phyloP scores from a whole-genome alignment of 2,888 invertebrate species.

The Morpho achilles region DNA sequence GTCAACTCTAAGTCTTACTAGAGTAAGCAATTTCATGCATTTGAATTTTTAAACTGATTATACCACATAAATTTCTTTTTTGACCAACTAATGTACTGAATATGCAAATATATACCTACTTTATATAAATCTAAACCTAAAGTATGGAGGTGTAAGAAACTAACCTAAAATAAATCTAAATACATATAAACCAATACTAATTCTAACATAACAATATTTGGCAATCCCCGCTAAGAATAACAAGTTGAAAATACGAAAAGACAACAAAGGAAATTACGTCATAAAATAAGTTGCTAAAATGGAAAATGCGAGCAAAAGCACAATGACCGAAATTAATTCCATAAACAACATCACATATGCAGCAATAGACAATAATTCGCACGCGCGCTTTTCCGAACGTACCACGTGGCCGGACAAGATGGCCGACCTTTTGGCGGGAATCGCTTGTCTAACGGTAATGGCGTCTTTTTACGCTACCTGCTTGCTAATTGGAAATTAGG shows the following conservation, averaged over 20 bases:
- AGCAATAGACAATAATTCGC: conserved; percentile 73
- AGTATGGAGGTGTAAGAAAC: too few relatives aligned
- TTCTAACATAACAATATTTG: not conserved
- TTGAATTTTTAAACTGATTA: too few relatives aligned
- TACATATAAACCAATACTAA: not conserved
- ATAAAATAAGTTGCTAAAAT: conserved; percentile 37
- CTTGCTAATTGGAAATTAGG: conserved; percentile 76
- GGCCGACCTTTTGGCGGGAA: conserved; percentile 69
- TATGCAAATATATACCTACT: too few relatives aligned
- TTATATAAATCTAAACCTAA: too few relatives aligned
- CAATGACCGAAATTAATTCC: conserved; percentile 72
- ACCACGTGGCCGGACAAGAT: conserved; percentile 50
- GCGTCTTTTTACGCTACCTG: conserved; percentile 77
- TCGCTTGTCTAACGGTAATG: conserved; percentile 60
- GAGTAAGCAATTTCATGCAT: too few relatives aligned
- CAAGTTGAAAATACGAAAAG: conserved; percentile 21
- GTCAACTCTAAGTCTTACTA: too few relatives aligned
- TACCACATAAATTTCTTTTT: too few relatives aligned
- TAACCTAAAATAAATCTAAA: not conserved
- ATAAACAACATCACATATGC: conserved; percentile 77
- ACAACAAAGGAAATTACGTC: conserved; percentile 35
- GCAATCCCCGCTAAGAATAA: conserved; percentile 11
- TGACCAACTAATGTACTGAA: too few relatives aligned
- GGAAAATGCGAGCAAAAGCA: conserved; percentile 45
- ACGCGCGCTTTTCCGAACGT: conserved; percentile 66